These are phyloP conservation scores for Xiphophorus hellerii DNA, from an alignment of 2,113 vertebrate genomes.

Conservation along the genomic window DNA sequence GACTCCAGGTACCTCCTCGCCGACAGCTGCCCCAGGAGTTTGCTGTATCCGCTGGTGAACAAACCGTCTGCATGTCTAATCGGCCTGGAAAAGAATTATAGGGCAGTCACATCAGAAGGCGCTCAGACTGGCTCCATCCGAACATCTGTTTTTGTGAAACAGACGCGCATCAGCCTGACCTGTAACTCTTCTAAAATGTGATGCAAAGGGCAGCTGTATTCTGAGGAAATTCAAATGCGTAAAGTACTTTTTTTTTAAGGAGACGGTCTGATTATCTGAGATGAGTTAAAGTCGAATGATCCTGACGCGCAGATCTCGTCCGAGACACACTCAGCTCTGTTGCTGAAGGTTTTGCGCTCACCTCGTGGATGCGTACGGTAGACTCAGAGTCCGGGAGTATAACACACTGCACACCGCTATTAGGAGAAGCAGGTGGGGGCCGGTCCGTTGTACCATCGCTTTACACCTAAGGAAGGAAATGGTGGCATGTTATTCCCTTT, in stretches of 20 bases:
- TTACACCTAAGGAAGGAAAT: constrained; percentile 65
- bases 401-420: constrained; percentile 85
- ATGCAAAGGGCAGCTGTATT: neutral
- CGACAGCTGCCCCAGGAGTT: constrained; percentile 91
- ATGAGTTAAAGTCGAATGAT: neutral
- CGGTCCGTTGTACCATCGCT: constrained; percentile 87
- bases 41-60: constrained; percentile 93
- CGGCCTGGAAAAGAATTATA: constrained; percentile 77
- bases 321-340: neutral
- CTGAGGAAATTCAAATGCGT: neutral
- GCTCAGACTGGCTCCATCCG: neutral
- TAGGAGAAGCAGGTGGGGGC: constrained; percentile 84
- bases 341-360: constrained; percentile 61
- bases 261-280: neutral
- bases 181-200: neutral
- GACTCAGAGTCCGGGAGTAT: constrained; percentile 83
- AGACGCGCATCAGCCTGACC: neutral
- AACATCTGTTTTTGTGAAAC: neutral
- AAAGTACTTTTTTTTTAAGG: too few species aligned
- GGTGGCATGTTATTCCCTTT: neutral
- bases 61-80: constrained; percentile 91
- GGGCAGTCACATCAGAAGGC: neutral
- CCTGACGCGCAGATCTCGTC: neutral
- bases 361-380: constrained; percentile 86
- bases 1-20: constrained; percentile 93